Percentiles rank a stretch among this genome's conserved stretches.
Evolutionary conservation across 2,888 invertebrate species (phyloP).

Genomic region (Hartigia nigra): DNA sequence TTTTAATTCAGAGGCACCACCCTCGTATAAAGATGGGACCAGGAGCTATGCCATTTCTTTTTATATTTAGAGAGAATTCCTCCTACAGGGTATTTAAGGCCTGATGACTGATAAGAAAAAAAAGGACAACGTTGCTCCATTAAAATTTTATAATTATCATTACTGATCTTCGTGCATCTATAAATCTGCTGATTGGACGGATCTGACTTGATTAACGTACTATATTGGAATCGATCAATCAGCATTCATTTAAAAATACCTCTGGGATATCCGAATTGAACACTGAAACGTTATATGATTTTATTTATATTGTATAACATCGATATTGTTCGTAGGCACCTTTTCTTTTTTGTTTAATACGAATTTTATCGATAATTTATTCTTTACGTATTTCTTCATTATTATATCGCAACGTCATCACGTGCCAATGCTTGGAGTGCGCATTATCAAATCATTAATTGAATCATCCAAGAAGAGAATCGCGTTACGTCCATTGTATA

Average conservation of each 20-base stretch:
- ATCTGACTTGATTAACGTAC: neutral
- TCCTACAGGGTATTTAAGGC: neutral
- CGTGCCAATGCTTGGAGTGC: neutral
- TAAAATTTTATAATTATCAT: constrained; percentile 23
- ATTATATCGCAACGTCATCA: neutral
- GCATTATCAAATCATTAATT: neutral
- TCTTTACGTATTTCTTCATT: neutral
- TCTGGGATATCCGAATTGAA: neutral
- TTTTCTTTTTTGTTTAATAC: neutral
- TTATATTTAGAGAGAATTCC: neutral
- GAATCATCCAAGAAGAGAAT: neutral
- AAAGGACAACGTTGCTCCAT: neutral
- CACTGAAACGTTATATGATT: neutral
- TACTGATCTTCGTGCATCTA: constrained; percentile 5
- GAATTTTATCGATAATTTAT: neutral
- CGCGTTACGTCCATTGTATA: neutral
- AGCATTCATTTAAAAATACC: neutral
- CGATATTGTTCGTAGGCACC: too few species aligned
- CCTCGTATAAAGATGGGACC: neutral
- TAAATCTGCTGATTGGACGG: neutral
- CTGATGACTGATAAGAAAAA: neutral
- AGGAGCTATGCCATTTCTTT: neutral
- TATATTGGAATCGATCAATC: neutral
- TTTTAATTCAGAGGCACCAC: too few species aligned
- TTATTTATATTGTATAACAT: neutral